Evolutionary conservation across 2,797 vertebrate genomes (phyloP).

Genomic region (Leptoclinus maculatus): DNA sequence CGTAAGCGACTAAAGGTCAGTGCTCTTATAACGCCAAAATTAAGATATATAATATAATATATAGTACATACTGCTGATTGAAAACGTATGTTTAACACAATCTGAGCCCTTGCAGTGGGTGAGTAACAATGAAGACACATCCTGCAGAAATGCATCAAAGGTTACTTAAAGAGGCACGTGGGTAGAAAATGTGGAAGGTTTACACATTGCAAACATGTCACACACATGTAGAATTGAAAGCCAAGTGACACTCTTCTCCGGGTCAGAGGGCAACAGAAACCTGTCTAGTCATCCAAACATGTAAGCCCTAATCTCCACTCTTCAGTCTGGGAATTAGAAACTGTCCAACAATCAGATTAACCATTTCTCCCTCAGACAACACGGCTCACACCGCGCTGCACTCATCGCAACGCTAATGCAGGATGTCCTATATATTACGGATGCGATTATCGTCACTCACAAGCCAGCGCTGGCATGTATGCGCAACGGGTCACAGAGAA

Average conservation of each 20-base stretch:
- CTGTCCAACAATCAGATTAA: constrained; percentile 67
- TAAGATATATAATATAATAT: too few relatives aligned
- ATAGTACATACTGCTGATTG: too few relatives aligned
- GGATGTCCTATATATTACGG: constrained; percentile 57
- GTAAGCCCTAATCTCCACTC: constrained; percentile 53
- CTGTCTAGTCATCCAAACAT: constrained; percentile 63
- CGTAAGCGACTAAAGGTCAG: background rate
- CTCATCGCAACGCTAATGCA: constrained; percentile 46
- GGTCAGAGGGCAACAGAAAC: constrained; percentile 53
- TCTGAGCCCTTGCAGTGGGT: background rate
- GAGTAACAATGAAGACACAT: background rate
- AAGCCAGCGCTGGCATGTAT: background rate
- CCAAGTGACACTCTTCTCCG: background rate
- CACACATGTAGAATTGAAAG: constrained; percentile 22
- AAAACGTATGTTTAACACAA: background rate
- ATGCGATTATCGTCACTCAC: constrained; percentile 39
- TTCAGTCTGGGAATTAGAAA: constrained; percentile 64
- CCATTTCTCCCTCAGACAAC: constrained; percentile 23
- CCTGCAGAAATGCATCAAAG: background rate
- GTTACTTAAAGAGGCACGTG: background rate
- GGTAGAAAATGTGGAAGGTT: background rate
- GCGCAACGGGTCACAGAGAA: background rate
- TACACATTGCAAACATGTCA: background rate
- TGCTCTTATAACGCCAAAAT: too few relatives aligned
- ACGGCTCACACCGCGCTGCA: constrained; percentile 25